Evolutionary conservation across 2,113 vertebrate genomes (phyloP), one percentile per base, ranked within the genome.

Genomic region (Maccullochella peelii): DNA sequence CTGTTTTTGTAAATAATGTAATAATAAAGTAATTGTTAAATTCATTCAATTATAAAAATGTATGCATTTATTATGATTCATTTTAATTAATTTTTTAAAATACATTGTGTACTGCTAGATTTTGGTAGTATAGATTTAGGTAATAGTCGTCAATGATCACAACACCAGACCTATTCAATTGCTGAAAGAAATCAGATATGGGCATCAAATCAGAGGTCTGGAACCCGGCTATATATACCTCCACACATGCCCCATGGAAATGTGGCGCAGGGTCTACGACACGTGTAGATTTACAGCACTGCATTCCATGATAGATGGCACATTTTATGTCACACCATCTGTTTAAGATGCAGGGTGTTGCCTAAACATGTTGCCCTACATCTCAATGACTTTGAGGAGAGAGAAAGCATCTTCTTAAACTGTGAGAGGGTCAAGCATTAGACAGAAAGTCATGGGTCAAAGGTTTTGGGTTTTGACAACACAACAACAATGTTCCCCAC

Each of bases 241-340:
- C 66, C 63, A 36, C 63, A 25, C 12, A 5, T 62, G 42, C n/a
- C 5, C 33, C 33, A 33, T 12, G 38, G 12, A 72, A 10, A 57
- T 55, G 55, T 74, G 47, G n/a, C 1, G 2, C 50, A 58, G 30
- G 36, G 21, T 59, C 71, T 73, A 42, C 50, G 54, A 33, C 33
- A 65, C 55, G 36, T 40, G 55, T 21, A 73, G 33, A 77, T 89
- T 83, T 83, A 86, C 67, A 81, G 44, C 23, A 23, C 33, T 59
- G 27, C 50, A 30, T 33, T 40, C 27, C 25, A 20, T 30, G 33
- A 68, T 70, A 18, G 40, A 68, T 21, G n/a, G 5, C 59, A 33
- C 23, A 42, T 77, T 82, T 79, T 77, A 82, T 80, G 58, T 74
- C 4, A 11, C 10, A 23, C 83, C 82, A 86, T 85, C 80, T 84